Base-by-base conservation (phyloP, 2,797 vertebrate species). In the Gymnoscopelus braueri region DNA sequence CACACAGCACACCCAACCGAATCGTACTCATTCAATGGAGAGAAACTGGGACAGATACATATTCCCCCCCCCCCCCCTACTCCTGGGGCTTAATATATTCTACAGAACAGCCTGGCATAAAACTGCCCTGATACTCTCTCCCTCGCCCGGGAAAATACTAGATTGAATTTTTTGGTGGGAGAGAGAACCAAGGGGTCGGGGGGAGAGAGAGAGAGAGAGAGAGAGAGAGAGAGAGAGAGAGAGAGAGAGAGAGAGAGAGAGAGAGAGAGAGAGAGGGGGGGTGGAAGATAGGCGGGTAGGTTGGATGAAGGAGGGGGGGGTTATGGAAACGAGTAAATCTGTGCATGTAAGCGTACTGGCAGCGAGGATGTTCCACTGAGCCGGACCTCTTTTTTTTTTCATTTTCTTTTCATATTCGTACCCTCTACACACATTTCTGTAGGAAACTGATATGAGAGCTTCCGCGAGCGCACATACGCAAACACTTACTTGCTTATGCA, bases 141-240 rank as follows among this genome's bases (percentile, higher is more conserved):
- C 84, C 83, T 91, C 88, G 81, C 70, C 19, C 13, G 12, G 14
- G 14, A 63, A 82, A 88, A 86, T 81, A 85, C 84, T 80, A 90
- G 89, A 92, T 88, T 92, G 88, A 87, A 88, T 90, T 90, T 88
- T 19, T 84, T 75, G 83, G 82, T 76, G 71, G 54, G 75, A 81
- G 72, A 80, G 12, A 23, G 1, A 11, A 35, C n/a, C 1, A 26
- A 6, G 44, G 44, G 50, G 19, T 3, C 8, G 66, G 78, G 74
- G 79, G 6, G 35, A 39, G 35, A 3, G 35, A 39, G 35, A 3
- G 35, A 39, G 35, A 3, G 35, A 7, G 35, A 3, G 35, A 39
- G 35, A 5, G 32, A 5, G 5, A 5, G 32, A 5, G 32, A 32
- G 32, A 5, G 32, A 32, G 32, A 39, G 35, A 39, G 35, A 3